These are phyloP conservation scores for Argynnis bischoffii DNA, from an alignment of 2,888 invertebrate species.

Conservation along the genomic window DNA sequence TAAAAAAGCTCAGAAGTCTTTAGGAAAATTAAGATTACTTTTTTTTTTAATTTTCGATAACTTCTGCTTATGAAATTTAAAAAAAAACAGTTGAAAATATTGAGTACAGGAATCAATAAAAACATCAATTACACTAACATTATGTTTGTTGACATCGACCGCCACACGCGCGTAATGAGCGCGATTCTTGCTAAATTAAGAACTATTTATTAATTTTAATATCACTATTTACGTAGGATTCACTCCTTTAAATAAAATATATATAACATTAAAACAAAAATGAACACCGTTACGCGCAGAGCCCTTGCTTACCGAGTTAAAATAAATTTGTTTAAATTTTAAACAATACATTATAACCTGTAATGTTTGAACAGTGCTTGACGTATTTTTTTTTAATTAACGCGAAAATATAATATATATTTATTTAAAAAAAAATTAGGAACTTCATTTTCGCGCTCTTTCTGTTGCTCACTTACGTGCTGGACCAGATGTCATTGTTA, in stretches of 20 bases:
- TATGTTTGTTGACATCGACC: conserved; percentile 54
- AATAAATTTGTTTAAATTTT: neutral
- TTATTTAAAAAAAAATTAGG: too few relatives aligned
- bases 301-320: neutral
- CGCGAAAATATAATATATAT: too few relatives aligned
- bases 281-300: neutral
- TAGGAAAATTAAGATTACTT: too few relatives aligned
- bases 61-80: neutral
- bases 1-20: too few relatives aligned
- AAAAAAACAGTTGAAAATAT: neutral
- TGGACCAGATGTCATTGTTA: too few relatives aligned
- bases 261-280: neutral
- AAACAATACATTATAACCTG: neutral
- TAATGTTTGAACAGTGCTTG: too few relatives aligned
- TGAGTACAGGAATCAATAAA: conserved; percentile 11
- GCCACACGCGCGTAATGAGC: conserved; percentile 40
- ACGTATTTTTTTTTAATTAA: too few relatives aligned
- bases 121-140: neutral
- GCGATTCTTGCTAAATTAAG: conserved; percentile 46
- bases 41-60: neutral
- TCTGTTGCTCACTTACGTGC: too few relatives aligned
- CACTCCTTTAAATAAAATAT: neutral
- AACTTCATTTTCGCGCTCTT: too few relatives aligned
- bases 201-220: conserved; percentile 45
- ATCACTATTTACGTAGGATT: conserved; percentile 35